Evolutionary conservation across 92 coral and sea anemone genomes (phyloP).

Genomic region (Phenganax subtilis): DNA sequence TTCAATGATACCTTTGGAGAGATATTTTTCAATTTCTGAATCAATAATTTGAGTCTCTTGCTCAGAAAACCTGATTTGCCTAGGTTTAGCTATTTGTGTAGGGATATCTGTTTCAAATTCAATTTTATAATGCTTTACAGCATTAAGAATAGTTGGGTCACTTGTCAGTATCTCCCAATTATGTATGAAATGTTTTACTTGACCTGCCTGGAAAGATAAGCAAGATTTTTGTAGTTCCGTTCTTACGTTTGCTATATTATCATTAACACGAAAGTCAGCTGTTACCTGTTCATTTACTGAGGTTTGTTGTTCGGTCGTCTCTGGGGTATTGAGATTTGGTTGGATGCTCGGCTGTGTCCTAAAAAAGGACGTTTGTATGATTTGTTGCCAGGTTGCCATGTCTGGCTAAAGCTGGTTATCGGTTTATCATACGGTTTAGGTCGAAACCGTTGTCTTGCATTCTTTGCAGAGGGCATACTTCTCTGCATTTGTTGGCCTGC

Average conservation of each 20-base stretch:
- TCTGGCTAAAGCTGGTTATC: neutral
- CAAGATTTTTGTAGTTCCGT: neutral
- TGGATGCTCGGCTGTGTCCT: neutral
- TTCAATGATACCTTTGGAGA: neutral
- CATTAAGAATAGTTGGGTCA: conserved; percentile 41
- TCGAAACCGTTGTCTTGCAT: neutral
- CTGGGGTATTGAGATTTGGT: conserved; percentile 5
- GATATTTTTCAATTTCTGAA: too few relatives aligned
- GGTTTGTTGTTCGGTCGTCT: conserved; percentile 19
- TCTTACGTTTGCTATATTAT: neutral
- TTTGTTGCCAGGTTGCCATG: conserved; percentile 2
- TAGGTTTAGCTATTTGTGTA: conserved; percentile 15
- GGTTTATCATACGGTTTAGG: conserved; percentile 1
- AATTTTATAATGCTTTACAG: conserved; percentile 45
- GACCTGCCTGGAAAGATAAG: conserved; percentile 31
- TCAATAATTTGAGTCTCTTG: conserved; percentile 36
- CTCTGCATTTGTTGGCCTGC: neutral
- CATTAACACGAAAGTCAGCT: neutral
- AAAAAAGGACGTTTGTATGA: conserved; percentile 3
- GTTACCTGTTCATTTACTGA: conserved; percentile 37
- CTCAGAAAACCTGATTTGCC: conserved; percentile 19
- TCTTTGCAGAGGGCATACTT: conserved; percentile 9
- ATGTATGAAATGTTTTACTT: conserved; percentile 1
- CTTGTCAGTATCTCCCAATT: conserved; percentile 43
- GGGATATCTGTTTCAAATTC: conserved; percentile 39